Base-by-base conservation (phyloP, 2,888 invertebrate genomes). In the Hypercompe scribonia region DNA sequence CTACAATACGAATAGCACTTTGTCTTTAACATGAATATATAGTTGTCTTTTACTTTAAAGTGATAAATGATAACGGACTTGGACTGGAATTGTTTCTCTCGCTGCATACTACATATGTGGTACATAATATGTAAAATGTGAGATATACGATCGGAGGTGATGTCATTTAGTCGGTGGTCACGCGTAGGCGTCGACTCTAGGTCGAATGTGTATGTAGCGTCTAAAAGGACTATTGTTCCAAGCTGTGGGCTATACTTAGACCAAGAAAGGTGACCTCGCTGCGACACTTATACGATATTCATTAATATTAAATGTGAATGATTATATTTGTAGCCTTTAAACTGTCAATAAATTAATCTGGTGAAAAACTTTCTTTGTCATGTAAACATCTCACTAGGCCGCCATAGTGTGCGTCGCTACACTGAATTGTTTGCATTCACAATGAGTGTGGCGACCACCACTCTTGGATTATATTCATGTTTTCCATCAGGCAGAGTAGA, bases 161-260 rank as follows among this genome's bases (percentile, higher is more conserved):
- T 65, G 61, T 73, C 73, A 73, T 33, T 42, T 18, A 8, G 34
- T n/a, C 68, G 54, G 64, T 73, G 65, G 46, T 64, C 42, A 39
- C 36, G 66, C 36, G 73, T 70, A 50, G 73, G 73, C 63, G 63
- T 58, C 18, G 46, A 63, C 63, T 70, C 73, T 73, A 67, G 73
- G 70, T 50, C 70, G 65, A 61, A 34, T 69, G 21, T 65, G 66
- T 42, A 46, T 66, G 31, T 46, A 46, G 28, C 65, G 68, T 58
- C 18, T 65, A 72, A 73, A 61, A 73, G 65, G 73, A 72, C 31
- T 46, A 54, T 64, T 68, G 68, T 68, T 71, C 66, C 33, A 67
- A 66, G 42, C 58, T 50, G 42, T 65, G 39, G 4, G 33, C 71
- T 67, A 71, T 71, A 71, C 61, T 67, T 67, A 63, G 67, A 67